These are phyloP conservation scores for Iselma pallidipennis DNA, from an alignment of 2,888 invertebrate species.

Conservation along the genomic window DNA sequence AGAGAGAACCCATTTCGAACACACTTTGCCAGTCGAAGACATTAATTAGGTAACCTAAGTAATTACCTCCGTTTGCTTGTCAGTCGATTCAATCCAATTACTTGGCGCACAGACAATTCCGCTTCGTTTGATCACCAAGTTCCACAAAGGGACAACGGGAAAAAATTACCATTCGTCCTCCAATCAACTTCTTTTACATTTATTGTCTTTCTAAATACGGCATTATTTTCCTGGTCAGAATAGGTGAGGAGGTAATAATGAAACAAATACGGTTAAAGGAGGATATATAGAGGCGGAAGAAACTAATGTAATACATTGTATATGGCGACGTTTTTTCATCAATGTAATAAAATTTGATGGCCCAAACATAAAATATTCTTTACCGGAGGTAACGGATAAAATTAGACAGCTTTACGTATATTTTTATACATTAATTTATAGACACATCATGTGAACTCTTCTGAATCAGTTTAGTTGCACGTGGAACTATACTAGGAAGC, in stretches of 20 bases:
- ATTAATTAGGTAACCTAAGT: slow-evolving; percentile 27
- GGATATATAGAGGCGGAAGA: too few species aligned
- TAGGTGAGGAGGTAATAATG: too few species aligned
- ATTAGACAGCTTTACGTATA: slow-evolving; percentile 29
- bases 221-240: too few species aligned
- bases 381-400: slow-evolving; percentile 19
- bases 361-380: slow-evolving; percentile 24
- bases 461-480: not conserved
- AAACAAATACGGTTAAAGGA: too few species aligned
- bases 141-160: not conserved
- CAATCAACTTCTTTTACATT: too few species aligned
- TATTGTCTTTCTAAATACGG: too few species aligned
- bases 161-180: not conserved
- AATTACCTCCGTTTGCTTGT: slow-evolving; percentile 28
- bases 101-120: slow-evolving; percentile 9
- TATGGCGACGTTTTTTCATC: slow-evolving; percentile 2
- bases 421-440: slow-evolving; percentile 25
- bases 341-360: slow-evolving; percentile 17
- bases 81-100: slow-evolving; percentile 25
- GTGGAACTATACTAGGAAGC: not conserved
- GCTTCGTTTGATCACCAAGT: slow-evolving; percentile 5
- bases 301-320: slow-evolving; percentile 5
- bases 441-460: slow-evolving; percentile 8
- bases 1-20: not conserved
- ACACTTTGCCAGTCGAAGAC: slow-evolving; percentile 14